Conservation (phyloP, 2,888 invertebrate genomes). For the Drosophila lacicola region DNA sequence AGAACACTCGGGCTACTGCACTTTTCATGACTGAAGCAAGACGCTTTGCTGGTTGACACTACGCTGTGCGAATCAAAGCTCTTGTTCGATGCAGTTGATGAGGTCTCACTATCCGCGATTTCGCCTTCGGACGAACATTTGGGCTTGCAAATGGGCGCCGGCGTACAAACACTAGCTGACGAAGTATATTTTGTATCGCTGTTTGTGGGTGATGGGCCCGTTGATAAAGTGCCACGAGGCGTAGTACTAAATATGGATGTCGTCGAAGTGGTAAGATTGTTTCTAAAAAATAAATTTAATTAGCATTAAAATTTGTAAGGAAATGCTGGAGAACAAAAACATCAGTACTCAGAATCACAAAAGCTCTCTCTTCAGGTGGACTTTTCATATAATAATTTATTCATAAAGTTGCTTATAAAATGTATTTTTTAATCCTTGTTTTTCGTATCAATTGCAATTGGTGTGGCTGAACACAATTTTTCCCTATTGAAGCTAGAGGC, state of each 20-base stretch:
- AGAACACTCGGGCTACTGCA: conserved; percentile 81
- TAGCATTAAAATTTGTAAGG: not conserved
- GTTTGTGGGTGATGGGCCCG: conserved; percentile 56
- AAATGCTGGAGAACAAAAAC: too few relatives aligned
- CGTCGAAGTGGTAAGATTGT: conserved; percentile 83
- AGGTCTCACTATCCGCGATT: conserved; percentile 82
- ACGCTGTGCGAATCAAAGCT: conserved; percentile 84
- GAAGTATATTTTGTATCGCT: conserved; percentile 51
- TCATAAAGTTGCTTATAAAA: too few relatives aligned
- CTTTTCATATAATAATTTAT: too few relatives aligned
- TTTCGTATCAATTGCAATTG: too few relatives aligned
- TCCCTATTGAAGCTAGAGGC: too few relatives aligned
- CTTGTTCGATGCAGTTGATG: conserved; percentile 83
- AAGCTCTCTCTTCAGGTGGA: too few relatives aligned
- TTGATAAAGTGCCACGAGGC: conserved; percentile 62
- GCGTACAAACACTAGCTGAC: conserved; percentile 31
- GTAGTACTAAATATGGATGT: conserved; percentile 84
- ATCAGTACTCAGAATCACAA: too few relatives aligned
- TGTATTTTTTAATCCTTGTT: too few relatives aligned
- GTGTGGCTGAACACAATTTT: too few relatives aligned
- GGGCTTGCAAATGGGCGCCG: conserved; percentile 81
- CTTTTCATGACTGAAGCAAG: conserved; percentile 66
- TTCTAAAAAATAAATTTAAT: conserved; percentile 51
- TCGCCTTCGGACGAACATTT: conserved; percentile 68
- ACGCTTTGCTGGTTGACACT: conserved; percentile 81